Evolutionary conservation across 2,113 vertebrate species (phyloP).

Genomic region (Scomber colias): DNA sequence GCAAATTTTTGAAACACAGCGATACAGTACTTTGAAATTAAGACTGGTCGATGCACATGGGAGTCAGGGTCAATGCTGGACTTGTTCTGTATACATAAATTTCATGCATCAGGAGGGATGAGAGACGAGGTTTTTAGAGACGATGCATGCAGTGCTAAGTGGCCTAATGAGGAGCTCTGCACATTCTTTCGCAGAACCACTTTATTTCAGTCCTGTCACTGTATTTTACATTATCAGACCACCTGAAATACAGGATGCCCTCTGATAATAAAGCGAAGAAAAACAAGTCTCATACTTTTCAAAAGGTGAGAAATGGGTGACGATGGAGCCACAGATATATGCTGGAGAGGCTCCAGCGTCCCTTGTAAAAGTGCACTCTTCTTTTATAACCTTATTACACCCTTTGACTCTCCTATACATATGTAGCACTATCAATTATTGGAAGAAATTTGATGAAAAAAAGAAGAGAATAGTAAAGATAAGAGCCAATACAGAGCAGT

Average conservation of each 20-base stretch:
- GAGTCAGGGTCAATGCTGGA: conserved; percentile 50
- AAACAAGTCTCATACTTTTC: background rate
- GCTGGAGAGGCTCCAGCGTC: background rate
- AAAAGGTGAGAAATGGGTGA: conserved; percentile 36
- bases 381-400: conserved; percentile 47
- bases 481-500: background rate
- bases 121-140: conserved; percentile 41
- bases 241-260: conserved; percentile 22
- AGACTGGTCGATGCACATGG: conserved; percentile 19
- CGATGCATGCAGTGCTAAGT: conserved; percentile 36
- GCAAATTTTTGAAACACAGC: conserved; percentile 40
- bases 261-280: conserved; percentile 43
- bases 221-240: conserved; percentile 21
- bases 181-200: conserved; percentile 14
- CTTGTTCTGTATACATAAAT: conserved; percentile 50
- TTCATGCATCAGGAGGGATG: conserved; percentile 38
- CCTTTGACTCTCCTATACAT: conserved; percentile 2
- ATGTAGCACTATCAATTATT: conserved; percentile 1
- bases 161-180: conserved; percentile 57
- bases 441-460: background rate
- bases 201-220: conserved; percentile 23
- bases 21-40: conserved; percentile 56
- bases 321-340: conserved; percentile 7
- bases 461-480: conserved; percentile 2
- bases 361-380: conserved; percentile 32